Evolutionary conservation across 2,113 vertebrate species (phyloP).

Genomic region (Antechinus stuartii): DNA sequence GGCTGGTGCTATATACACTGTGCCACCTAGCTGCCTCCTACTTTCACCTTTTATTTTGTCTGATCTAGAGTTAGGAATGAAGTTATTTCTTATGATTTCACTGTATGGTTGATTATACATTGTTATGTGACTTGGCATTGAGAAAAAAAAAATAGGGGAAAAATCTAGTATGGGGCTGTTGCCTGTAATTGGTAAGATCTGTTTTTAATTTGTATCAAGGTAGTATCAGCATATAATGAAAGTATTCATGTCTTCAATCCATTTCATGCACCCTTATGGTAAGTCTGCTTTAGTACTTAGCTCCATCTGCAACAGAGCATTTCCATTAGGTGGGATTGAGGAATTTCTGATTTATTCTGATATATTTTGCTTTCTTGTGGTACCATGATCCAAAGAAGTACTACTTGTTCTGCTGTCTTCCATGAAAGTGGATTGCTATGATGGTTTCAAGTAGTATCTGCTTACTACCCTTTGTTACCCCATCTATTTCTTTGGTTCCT

Average conservation of each 20-base stretch:
- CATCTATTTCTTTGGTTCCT: not conserved
- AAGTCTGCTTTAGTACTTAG: not conserved
- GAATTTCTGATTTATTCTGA: not conserved
- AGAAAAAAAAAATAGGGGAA: not conserved
- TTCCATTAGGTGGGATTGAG: not conserved
- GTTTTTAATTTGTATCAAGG: not conserved
- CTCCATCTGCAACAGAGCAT: not conserved
- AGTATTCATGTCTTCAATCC: not conserved
- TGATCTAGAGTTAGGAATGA: not conserved
- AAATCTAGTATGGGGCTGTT: not conserved
- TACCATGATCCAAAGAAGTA: not conserved
- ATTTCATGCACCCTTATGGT: not conserved
- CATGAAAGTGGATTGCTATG: not conserved
- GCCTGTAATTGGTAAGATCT: not conserved
- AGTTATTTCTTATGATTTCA: not conserved
- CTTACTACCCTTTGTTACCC: not conserved
- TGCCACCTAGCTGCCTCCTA: no score
- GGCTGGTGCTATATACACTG: no score
- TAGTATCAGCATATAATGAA: not conserved
- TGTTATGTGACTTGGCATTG: not conserved
- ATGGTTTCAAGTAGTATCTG: not conserved
- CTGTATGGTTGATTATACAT: not conserved
- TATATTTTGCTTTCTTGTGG: not conserved
- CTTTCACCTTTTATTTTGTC: not conserved
- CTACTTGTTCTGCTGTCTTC: not conserved